These are phyloP conservation scores for Litoditis marina DNA, from an alignment of 2,888 invertebrate species.

Conservation along the genomic window DNA sequence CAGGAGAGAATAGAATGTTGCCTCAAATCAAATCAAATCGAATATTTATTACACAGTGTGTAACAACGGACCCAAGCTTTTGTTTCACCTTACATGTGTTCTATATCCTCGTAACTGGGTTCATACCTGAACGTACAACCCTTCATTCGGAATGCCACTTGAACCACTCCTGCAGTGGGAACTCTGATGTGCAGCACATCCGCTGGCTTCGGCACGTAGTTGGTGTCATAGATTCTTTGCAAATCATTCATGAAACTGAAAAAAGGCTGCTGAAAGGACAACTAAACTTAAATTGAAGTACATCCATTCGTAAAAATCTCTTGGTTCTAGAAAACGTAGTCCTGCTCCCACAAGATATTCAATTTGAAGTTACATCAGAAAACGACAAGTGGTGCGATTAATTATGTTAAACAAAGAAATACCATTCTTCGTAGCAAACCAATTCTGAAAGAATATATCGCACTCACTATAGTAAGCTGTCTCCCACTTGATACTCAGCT, in stretches of 20 bases:
- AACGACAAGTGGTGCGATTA: too few species aligned
- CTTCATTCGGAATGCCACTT: constrained; percentile 32
- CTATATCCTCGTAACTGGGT: background rate
- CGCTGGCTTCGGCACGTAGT: constrained; percentile 29
- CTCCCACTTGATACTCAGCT: constrained; percentile 33
- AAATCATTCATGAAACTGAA: constrained; percentile 43
- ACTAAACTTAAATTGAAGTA: background rate
- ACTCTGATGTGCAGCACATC: constrained; percentile 34
- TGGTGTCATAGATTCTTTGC: constrained; percentile 26
- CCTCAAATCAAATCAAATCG: background rate
- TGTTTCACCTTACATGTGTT: background rate
- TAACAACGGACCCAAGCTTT: background rate
- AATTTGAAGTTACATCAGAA: too few species aligned
- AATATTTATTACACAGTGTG: background rate
- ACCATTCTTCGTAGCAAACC: background rate
- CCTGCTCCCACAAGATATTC: too few species aligned
- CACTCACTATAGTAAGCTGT: constrained; percentile 32
- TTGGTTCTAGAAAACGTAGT: too few species aligned
- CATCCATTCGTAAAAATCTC: too few species aligned
- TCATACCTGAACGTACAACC: constrained; percentile 33
- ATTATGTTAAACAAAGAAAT: background rate
- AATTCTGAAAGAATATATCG: background rate
- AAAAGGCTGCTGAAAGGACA: background rate
- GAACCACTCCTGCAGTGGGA: constrained; percentile 41
- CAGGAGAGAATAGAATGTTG: background rate